Conservation (phyloP, 92 coral and sea anemone species). For the Blastomussa wellsi region DNA sequence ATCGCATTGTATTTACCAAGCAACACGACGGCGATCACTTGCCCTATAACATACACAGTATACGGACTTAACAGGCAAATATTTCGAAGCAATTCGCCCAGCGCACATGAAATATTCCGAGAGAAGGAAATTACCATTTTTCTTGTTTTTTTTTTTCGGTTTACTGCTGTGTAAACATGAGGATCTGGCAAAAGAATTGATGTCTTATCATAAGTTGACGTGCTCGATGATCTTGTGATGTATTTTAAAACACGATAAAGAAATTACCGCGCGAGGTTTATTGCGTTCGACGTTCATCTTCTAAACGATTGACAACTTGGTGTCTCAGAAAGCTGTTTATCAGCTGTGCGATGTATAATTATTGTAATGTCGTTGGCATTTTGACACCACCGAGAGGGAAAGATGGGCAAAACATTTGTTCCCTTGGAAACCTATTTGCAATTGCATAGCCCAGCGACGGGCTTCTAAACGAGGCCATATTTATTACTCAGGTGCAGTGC, state of each 20-base stretch:
- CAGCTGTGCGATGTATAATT: neutral
- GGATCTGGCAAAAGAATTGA: too few species aligned
- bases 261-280: neutral
- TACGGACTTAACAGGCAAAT: neutral
- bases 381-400: neutral
- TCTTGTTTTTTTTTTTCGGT: neutral
- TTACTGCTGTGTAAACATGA: conserved; percentile 16
- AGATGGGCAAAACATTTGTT: conserved; percentile 7
- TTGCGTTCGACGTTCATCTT: neutral
- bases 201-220: neutral
- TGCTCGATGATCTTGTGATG: neutral
- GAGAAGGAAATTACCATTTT: conserved; percentile 6
- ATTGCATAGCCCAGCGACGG: conserved; percentile 1
- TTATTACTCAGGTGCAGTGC: conserved; percentile 19
- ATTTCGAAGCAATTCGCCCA: neutral
- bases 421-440: conserved; percentile 27
- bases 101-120: neutral
- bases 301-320: conserved; percentile 23
- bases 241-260: conserved; percentile 15
- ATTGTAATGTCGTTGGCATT: conserved; percentile 1
- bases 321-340: conserved; percentile 5
- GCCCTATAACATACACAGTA: neutral
- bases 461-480: conserved; percentile 42
- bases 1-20: neutral
- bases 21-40: neutral